Evolutionary conservation across 2,797 vertebrate species (phyloP).

Genomic region (Steatocranus sp.): DNA sequence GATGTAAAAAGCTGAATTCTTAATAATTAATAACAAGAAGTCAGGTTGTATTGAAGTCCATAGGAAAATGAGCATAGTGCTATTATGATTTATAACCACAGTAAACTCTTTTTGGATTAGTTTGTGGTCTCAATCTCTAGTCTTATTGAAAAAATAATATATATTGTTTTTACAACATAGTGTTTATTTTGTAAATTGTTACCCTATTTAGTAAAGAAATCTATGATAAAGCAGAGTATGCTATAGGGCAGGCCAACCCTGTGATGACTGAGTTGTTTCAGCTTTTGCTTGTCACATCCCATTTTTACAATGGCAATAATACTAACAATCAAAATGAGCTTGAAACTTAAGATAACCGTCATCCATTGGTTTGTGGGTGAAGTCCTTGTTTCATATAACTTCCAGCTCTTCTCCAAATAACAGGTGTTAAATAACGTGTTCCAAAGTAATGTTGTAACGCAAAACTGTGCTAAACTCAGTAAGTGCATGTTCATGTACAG

Average conservation of each 20-base stretch:
- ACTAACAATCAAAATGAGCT: neutral
- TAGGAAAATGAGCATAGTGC: neutral
- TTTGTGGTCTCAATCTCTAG: neutral
- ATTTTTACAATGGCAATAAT: fast-evolving
- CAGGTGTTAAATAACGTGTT: neutral
- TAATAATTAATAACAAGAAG: neutral
- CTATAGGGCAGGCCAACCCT: neutral
- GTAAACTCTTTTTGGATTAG: neutral
- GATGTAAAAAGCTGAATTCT: neutral
- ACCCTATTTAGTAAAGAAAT: fast-evolving
- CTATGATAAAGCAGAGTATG: neutral
- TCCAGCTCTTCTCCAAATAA: neutral
- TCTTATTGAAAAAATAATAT: neutral
- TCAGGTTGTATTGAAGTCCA: neutral
- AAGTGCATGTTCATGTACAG: fast-evolving
- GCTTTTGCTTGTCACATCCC: neutral
- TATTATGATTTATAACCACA: neutral
- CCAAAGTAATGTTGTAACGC: neutral
- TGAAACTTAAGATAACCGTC: neutral
- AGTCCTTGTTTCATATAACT: neutral
- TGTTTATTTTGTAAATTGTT: neutral
- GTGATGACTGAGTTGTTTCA: neutral
- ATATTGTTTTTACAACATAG: neutral
- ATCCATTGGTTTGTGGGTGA: too few species aligned
- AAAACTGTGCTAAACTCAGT: neutral